phyloP scores from a whole-genome alignment of 2,113 vertebrate species.

The Sclerurus mexicanus region DNA sequence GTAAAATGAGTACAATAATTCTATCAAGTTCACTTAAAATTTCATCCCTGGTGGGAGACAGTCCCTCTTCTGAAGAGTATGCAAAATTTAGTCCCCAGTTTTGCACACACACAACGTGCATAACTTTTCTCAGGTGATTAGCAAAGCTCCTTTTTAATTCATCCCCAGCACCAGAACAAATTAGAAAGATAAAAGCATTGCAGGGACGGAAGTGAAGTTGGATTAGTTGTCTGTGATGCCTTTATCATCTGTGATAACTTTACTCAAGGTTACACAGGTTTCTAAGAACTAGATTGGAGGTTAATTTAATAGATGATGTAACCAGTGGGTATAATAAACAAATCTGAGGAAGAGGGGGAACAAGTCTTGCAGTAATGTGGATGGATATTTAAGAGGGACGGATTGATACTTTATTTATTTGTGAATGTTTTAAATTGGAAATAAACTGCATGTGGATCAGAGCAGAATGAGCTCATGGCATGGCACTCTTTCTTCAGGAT shows the following conservation, averaged over 20 bases:
- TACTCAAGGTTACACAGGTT: slow-evolving; percentile 39
- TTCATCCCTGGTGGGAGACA: background rate
- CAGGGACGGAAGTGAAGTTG: slow-evolving; percentile 17
- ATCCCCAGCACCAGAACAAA: slow-evolving; percentile 34
- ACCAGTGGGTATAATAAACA: slow-evolving; percentile 19
- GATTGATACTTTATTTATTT: slow-evolving; percentile 9
- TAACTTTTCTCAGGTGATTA: slow-evolving; percentile 39
- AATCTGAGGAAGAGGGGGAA: background rate
- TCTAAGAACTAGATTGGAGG: background rate
- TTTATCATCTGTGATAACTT: slow-evolving; percentile 50
- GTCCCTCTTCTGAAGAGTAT: background rate
- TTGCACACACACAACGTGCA: background rate
- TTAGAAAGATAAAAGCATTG: slow-evolving; percentile 52
- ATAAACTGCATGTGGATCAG: background rate
- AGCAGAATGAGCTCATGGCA: background rate
- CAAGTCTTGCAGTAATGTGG: background rate
- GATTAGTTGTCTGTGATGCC: slow-evolving; percentile 37
- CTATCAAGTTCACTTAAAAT: slow-evolving; percentile 10
- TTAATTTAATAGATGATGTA: slow-evolving; percentile 35
- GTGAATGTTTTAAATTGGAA: background rate
- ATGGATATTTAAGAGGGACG: background rate
- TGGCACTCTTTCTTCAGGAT: background rate
- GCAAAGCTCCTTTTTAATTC: slow-evolving; percentile 32
- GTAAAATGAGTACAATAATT: slow-evolving; percentile 30
- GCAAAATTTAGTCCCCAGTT: background rate